phyloP scores from a whole-genome alignment of 1,140 invertebrate genomes.

The Calephelis virginiensis region DNA sequence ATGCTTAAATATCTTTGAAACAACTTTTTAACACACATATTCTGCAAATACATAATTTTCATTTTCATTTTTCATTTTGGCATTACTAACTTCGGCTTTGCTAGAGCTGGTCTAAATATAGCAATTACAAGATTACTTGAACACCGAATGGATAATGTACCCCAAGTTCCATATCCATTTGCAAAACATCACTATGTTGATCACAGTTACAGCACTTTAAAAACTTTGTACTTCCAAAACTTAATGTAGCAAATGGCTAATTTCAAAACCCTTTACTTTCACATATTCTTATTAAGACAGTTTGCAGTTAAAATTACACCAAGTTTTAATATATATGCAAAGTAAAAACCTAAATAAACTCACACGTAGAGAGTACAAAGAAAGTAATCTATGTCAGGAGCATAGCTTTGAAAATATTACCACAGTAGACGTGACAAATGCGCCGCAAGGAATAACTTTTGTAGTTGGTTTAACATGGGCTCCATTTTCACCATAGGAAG shows the following conservation, averaged over 20 bases:
- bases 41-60: too few relatives aligned
- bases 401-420: slow-evolving; percentile 62
- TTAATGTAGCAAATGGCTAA: background rate
- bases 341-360: slow-evolving; percentile 48
- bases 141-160: too few relatives aligned
- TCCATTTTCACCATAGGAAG: slow-evolving; percentile 30
- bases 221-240: background rate
- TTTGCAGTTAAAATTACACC: slow-evolving; percentile 21
- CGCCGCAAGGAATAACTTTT: slow-evolving; percentile 48
- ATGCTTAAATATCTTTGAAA: too few relatives aligned
- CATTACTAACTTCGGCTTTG: too few relatives aligned
- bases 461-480: slow-evolving; percentile 49
- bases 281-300: slow-evolving; percentile 9
- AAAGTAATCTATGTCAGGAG: slow-evolving; percentile 61
- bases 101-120: too few relatives aligned
- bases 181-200: background rate
- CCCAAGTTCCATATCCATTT: background rate
- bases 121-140: too few relatives aligned
- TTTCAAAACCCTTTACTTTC: background rate
- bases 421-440: slow-evolving; percentile 59
- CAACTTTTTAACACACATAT: too few relatives aligned
- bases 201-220: background rate
- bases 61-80: too few relatives aligned
- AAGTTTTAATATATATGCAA: slow-evolving; percentile 39
- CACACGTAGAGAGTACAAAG: slow-evolving; percentile 47